Evolutionary conservation across 1,140 invertebrate genomes (phyloP), one percentile per base, ranked within the genome.

Genomic region (Caenorhabditis inopinata): DNA sequence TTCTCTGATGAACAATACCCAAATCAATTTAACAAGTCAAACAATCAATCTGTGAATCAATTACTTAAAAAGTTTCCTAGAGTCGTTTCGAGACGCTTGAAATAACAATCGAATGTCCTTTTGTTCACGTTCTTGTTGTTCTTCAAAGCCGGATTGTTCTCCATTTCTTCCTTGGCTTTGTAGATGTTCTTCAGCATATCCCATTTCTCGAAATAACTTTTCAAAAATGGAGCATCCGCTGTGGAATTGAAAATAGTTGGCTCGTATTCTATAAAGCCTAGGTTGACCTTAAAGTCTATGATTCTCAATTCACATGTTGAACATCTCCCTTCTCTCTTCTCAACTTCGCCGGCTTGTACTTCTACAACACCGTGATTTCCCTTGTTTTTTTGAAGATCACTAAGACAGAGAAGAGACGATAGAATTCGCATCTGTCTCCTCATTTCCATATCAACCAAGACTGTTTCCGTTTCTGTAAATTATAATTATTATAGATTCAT

Each of bases 161-260:
- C n/a, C n/a, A n/a, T n/a, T n/a, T n/a, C 99, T n/a, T 99, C 94
- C 91, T 93, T 93, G 82, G 92, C 92, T 82, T 92, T 92, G 89
- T 93, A 88, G 76, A 98, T 89, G 1, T 97, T 88, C 92, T 93
- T 16, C 48, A 81, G 23, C 75, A 81, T 12, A 86, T 38, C 25
- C 62, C 32, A 42, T 35, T 73, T 73, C 18, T 32, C 2, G 29
- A 73, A 35, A 45, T 23, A 73, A 9, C 2, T 35, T 4, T 73
- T 35, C 32, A 73, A 73, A 73, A 11, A 38, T 4, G 45, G 7
- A 12, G 47, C 11, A 51, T 51, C 21, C 3, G 16, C 5, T 3
- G 5, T 3, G 2, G 48, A 51, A 4, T 51, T 51, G 1, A 51
- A 25, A 51, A 51, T 25, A 5, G 5, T 5, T 4, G 48, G 48